Conservation (phyloP, 23 tunicate species). For the Ascidia mentula region DNA sequence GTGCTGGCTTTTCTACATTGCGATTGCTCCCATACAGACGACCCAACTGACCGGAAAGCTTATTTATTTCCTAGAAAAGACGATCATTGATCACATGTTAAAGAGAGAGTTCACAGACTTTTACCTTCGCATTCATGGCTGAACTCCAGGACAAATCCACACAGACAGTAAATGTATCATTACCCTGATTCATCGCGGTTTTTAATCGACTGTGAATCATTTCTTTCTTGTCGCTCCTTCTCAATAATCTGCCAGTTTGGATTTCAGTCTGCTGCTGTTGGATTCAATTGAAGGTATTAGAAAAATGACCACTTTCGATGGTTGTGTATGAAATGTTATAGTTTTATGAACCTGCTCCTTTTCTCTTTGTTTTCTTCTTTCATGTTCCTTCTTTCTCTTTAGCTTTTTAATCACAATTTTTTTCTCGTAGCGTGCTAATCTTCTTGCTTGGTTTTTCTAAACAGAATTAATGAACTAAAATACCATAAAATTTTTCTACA, state of each 20-base stretch:
- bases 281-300: not conserved
- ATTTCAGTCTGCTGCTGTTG: constrained; percentile 20
- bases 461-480: not conserved
- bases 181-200: constrained; percentile 42
- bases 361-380: constrained; percentile 53
- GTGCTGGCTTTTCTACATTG: constrained; percentile 60
- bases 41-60: constrained; percentile 84
- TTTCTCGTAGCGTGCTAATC: constrained; percentile 27
- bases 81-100: too few species aligned
- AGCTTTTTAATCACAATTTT: constrained; percentile 30
- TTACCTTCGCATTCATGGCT: constrained; percentile 76
- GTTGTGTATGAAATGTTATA: too few species aligned
- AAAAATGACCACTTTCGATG: too few species aligned
- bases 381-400: constrained; percentile 58
- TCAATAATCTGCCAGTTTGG: constrained; percentile 5
- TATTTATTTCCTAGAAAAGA: constrained; percentile 66
- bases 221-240: constrained; percentile 13
- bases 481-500: too few species aligned
- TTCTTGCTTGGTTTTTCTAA: constrained; percentile 40
- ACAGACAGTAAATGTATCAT: constrained; percentile 47
- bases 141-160: constrained; percentile 75
- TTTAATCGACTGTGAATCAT: constrained; percentile 17
- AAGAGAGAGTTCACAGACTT: too few species aligned
- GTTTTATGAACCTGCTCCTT: constrained; percentile 23
- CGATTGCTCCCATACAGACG: constrained; percentile 85